Evolutionary conservation across 2,888 invertebrate species (phyloP).

Genomic region (Empis stercorea): DNA sequence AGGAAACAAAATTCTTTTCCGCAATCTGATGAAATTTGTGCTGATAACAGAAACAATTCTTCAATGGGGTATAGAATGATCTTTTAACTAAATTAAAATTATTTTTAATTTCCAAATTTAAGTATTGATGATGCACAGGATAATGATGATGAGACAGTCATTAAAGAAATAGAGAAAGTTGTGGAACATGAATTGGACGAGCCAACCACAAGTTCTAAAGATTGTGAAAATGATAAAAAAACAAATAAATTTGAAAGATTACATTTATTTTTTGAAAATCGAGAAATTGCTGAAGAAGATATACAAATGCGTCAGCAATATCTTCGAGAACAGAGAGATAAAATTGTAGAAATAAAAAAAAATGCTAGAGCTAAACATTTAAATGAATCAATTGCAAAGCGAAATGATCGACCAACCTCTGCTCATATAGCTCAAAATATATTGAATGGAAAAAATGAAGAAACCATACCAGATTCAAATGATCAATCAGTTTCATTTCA

Average conservation of each 20-base stretch:
- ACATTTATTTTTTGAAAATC: constrained; percentile 34
- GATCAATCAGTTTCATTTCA: constrained; percentile 49
- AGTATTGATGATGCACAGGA: too few relatives aligned
- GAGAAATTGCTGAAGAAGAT: constrained; percentile 37
- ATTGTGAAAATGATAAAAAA: constrained; percentile 4
- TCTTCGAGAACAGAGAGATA: constrained; percentile 78
- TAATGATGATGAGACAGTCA: too few relatives aligned
- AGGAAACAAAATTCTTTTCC: constrained; percentile 55
- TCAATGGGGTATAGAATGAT: constrained; percentile 18
- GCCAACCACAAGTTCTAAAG: not conserved
- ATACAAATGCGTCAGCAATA: constrained; percentile 71
- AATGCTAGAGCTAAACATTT: constrained; percentile 73
- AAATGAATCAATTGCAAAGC: constrained; percentile 44
- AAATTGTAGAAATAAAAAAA: constrained; percentile 77
- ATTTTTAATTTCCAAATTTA: too few relatives aligned
- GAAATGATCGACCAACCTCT: constrained; percentile 49
- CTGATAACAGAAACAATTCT: constrained; percentile 23
- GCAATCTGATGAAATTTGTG: constrained; percentile 34
- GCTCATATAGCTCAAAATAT: constrained; percentile 60
- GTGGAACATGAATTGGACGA: constrained; percentile 18
- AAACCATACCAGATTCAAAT: constrained; percentile 16
- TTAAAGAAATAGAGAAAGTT: too few relatives aligned
- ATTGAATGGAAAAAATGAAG: constrained; percentile 38
- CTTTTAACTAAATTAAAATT: too few relatives aligned
- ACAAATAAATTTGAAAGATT: constrained; percentile 29